Evolutionary conservation across 2,113 vertebrate species (phyloP), one percentile per base, ranked within the genome.

Genomic region (Platichthys flesus): DNA sequence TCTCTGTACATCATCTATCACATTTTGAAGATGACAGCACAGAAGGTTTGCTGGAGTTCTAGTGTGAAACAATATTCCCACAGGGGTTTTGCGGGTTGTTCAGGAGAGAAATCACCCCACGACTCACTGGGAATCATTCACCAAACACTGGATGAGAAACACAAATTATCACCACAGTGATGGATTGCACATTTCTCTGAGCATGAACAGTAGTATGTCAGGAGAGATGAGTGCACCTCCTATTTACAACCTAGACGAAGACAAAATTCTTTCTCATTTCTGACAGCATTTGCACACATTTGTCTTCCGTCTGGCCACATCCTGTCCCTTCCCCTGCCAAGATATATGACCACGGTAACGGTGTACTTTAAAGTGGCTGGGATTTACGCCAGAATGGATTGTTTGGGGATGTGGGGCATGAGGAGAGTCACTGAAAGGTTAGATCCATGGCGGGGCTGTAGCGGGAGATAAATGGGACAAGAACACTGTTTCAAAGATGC

Each of bases 371-470:
- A 78, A 82, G 67, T 63, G 76, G 20, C 56, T 45, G 70, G 58
- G 76, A 88, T 84, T 86, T 79, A 80, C 47, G 76, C 71, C 54
- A 84, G 40, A 85, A 78, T 71, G 56, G 64, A 74, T 57, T 26
- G 35, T 26, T 23, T 16, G 14, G 21, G 52, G 45, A 71, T 80
- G 59, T 26, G 26, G 77, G 62, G 56, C 75, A 61, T 28, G 24
- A 62, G 51, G 60, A 16, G 78, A 85, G 85, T 71, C 74, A 81
- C 14, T 35, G 69, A 82, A 18, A 84, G 78, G 83, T 84, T 55
- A 79, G 71, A 71, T 45, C 78, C 60, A 75, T 37, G 63, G 76
- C 40, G 0, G 40, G 13, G 49, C 81, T 72, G 35, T 40, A 26
- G 9, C 52, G 10, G 58, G 24, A 78, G 81, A 87, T 51, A 37